These are phyloP conservation scores for Galago senegalensis DNA, from an alignment of 2,797 vertebrate genomes.

Conservation along the genomic window DNA sequence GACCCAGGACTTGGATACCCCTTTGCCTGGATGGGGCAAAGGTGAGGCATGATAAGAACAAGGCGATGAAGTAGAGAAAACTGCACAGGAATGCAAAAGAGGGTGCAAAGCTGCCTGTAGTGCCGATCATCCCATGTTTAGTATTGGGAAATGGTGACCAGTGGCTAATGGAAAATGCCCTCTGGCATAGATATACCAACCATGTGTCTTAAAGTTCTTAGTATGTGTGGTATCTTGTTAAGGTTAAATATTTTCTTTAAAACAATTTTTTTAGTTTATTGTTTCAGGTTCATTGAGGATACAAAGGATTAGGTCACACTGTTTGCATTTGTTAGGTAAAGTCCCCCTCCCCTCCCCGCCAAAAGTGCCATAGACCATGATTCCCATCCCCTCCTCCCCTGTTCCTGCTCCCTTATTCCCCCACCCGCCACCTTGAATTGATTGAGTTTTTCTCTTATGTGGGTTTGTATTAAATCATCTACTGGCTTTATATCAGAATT, in stretches of 20 bases:
- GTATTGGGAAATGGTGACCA: not conserved
- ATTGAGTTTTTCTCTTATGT: too few species aligned
- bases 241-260: not conserved
- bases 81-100: not conserved
- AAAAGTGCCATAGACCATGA: too few species aligned
- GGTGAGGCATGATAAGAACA: not conserved
- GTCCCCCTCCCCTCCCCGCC: too few species aligned
- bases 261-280: too few species aligned
- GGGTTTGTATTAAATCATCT: too few species aligned
- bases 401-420: too few species aligned
- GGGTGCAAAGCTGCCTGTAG: not conserved
- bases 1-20: not conserved
- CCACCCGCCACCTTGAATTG: too few species aligned
- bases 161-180: not conserved
- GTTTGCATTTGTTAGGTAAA: too few species aligned
- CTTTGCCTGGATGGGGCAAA: not conserved
- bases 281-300: too few species aligned
- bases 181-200: not conserved
- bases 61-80: not conserved
- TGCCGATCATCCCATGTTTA: not conserved
- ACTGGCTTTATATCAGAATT: too few species aligned
- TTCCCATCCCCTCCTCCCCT: too few species aligned
- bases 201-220: not conserved
- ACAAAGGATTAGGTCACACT: too few species aligned
- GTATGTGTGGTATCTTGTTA: slow-evolving; percentile 3